A percentile compares a stretch with the other conserved stretches of the same genome.
These are phyloP conservation scores for Numenius arquata DNA, from an alignment of 2,113 vertebrate species.

Conservation along the genomic window DNA sequence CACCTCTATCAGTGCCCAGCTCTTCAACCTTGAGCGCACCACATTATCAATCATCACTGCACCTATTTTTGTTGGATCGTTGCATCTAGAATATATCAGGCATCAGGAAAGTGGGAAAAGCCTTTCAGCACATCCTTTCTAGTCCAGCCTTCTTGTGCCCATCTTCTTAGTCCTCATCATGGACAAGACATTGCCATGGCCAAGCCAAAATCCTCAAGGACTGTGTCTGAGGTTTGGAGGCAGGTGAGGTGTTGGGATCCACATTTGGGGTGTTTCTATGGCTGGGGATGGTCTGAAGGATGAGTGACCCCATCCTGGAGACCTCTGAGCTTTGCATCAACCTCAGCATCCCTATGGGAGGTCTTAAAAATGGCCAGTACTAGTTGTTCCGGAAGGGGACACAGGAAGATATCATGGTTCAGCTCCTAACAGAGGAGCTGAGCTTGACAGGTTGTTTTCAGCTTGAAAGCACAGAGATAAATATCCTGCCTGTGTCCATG, in stretches of 20 bases:
- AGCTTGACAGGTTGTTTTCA: background rate
- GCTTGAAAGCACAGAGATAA: background rate
- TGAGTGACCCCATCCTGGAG: background rate
- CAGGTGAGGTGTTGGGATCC: background rate
- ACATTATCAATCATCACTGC: fast-evolving
- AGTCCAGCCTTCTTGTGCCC: background rate
- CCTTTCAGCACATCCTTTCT: background rate
- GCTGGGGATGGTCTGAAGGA: background rate
- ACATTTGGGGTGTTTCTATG: fast-evolving
- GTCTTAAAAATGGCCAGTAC: background rate
- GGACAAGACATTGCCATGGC: background rate
- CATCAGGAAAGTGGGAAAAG: background rate
- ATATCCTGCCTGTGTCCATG: background rate
- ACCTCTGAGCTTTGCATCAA: background rate
- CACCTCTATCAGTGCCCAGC: background rate
- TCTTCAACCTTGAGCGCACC: background rate
- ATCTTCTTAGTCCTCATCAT: background rate
- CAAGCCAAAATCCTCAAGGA: background rate
- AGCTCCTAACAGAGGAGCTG: background rate
- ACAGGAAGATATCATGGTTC: background rate
- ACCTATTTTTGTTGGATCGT: background rate
- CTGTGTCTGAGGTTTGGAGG: background rate
- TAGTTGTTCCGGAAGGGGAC: background rate
- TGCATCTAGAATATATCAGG: background rate
- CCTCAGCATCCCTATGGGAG: background rate